Conservation (phyloP, 1,140 invertebrate genomes). For the Ptiloglossa arizonensis region DNA sequence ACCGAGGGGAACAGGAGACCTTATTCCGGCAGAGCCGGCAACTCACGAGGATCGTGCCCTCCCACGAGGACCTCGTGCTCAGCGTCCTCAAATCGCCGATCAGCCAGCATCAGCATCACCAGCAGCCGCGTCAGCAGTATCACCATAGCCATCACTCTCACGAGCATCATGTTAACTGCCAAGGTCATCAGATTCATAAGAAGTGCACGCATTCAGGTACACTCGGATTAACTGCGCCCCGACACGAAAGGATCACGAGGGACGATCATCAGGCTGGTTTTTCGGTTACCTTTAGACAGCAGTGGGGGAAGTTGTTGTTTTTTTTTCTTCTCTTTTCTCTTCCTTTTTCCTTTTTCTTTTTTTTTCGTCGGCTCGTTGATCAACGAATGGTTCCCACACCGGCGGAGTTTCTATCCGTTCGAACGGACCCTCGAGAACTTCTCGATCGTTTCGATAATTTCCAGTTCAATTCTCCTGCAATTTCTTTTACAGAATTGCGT, state of each 20-base stretch:
- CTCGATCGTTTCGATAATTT: no score
- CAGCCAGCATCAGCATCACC: conserved; percentile 76
- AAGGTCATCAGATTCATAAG: conserved; percentile 68
- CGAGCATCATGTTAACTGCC: conserved; percentile 68
- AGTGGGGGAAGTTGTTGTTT: neutral
- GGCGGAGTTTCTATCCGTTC: no score
- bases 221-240: neutral
- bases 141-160: conserved; percentile 58
- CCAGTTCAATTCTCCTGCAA: no score
- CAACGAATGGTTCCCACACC: no score
- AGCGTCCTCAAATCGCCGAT: conserved; percentile 84
- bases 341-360: no score
- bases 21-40: conserved; percentile 84
- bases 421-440: no score
- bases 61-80: conserved; percentile 83
- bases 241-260: neutral
- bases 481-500: no score
- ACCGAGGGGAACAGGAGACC: conserved; percentile 84
- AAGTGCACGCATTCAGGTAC: conserved; percentile 72
- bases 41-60: conserved; percentile 77
- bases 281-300: neutral
- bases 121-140: conserved; percentile 63
- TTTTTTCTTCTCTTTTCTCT: no score
- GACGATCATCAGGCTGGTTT: no score
- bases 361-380: no score